Conservation (phyloP, 1,140 invertebrate species). For the Nephila pilipes region DNA sequence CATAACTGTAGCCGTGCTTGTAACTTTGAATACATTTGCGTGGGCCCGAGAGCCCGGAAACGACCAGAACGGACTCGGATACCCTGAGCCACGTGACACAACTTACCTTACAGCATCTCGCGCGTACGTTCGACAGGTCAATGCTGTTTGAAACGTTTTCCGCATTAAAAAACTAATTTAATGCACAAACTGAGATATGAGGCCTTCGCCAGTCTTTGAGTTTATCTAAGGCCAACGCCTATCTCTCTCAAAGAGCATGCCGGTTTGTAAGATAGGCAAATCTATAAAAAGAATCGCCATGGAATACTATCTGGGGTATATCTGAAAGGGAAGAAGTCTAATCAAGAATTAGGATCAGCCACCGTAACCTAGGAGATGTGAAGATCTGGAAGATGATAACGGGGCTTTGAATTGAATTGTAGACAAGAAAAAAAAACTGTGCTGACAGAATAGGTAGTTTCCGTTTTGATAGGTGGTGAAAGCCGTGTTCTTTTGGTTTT, state of each 20-base stretch:
- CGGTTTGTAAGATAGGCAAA: not conserved
- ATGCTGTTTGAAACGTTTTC: conserved; percentile 8
- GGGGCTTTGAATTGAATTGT: not conserved
- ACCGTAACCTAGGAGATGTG: not conserved
- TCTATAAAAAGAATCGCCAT: not conserved
- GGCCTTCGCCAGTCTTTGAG: not conserved
- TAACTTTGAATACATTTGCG: not conserved
- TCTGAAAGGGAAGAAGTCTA: not conserved
- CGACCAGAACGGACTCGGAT: not conserved
- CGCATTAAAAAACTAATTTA: not conserved
- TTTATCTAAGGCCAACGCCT: not conserved
- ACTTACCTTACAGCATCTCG: not conserved
- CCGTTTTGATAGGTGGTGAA: not conserved
- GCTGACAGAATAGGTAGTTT: not conserved
- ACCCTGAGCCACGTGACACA: not conserved
- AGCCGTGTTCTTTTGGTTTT: not conserved
- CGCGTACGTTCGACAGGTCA: not conserved
- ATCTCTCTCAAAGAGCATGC: not conserved
- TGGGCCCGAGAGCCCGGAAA: not conserved
- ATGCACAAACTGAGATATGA: not conserved
- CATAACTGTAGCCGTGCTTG: not conserved
- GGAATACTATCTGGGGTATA: not conserved
- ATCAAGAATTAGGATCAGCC: not conserved
- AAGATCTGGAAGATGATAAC: not conserved
- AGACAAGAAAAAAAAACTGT: not conserved